These are phyloP conservation scores for Cochlearius cochlearius DNA, from an alignment of 2,113 vertebrate genomes.

Conservation along the genomic window DNA sequence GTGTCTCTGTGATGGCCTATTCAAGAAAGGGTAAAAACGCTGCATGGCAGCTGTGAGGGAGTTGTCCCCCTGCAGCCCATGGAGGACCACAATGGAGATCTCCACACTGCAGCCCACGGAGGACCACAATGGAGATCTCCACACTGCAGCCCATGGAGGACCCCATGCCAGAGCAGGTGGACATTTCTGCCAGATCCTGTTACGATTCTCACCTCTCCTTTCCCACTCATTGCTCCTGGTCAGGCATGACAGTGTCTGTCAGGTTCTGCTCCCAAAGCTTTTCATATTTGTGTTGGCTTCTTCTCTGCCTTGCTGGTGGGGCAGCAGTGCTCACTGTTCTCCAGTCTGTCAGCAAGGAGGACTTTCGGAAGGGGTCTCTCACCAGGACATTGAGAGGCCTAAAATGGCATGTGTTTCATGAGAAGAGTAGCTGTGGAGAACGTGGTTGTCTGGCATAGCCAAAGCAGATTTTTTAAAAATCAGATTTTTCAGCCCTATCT, in stretches of 20 bases:
- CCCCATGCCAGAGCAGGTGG: accelerated
- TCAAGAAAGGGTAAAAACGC: background rate
- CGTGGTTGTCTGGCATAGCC: no score
- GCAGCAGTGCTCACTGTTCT: background rate
- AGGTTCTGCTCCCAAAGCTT: background rate
- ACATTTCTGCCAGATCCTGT: background rate
- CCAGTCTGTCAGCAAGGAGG: background rate
- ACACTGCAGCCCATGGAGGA: background rate
- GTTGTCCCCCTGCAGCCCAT: accelerated
- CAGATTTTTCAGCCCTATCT: background rate
- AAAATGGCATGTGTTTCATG: background rate
- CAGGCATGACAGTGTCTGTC: background rate
- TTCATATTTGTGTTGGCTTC: accelerated
- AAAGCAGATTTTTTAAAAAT: background rate
- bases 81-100: background rate
- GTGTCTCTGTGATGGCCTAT: no score
- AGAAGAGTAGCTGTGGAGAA: background rate
- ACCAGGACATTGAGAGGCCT: background rate
- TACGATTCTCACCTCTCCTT: background rate
- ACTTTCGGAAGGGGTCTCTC: background rate
- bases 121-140: no score
- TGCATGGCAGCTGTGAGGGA: background rate
- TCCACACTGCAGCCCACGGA: background rate
- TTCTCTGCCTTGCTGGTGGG: background rate
- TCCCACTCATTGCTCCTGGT: background rate